Base-by-base conservation (phyloP, 2,113 vertebrate species). In the Onychostruthus taczanowskii region DNA sequence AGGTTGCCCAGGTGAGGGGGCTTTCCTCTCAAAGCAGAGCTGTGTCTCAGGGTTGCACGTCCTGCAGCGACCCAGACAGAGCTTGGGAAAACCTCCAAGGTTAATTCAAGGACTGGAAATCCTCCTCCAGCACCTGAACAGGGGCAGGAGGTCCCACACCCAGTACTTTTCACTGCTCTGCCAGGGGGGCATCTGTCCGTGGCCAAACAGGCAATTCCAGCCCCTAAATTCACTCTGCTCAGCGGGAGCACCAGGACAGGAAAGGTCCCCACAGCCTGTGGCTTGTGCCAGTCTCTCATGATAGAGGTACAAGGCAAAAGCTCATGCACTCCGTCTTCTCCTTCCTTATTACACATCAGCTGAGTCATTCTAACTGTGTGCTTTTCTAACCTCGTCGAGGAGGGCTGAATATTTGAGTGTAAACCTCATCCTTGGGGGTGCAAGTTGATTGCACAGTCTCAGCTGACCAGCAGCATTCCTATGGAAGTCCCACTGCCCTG, bases 131-230 rank as follows among this genome's bases (percentile, higher is more conserved):
- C 21, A 59, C 43, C 73, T 18, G 19, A 84, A 33, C 20, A 37
- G 78, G 31, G 30, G n/a, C 52, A 53, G 41, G 17, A 84, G n/a
- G 28, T 20, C 46, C 53, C 1, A 1, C 18, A 78, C 5, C 14
- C 82, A 62, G 41, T 9, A 28, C 13, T 28, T 10, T 18, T 41
- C 28, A 16, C 23, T 58, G 37, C 35, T 53, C 37, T 80, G 58
- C 10, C 6, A 10, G 20, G 43, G 33, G 72, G 6, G 15, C n/a
- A 67, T 8, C 13, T 5, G 10, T 28, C 33, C 20, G 5, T 1
- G 2, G 16, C 18, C 21, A 84, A 69, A 69, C 0, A 0, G 16
- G 14, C 27, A 16, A 4, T 74, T 62, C 37, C 49, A 94, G 67
- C 53, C 35, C 30, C 35, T 2, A 44, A 28, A 56, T 46, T 79